Percentiles rank a stretch among this genome's conserved stretches.
These are phyloP conservation scores for Ommatoiulus sabulosus DNA, from an alignment of 2,888 invertebrate species.

Conservation along the genomic window DNA sequence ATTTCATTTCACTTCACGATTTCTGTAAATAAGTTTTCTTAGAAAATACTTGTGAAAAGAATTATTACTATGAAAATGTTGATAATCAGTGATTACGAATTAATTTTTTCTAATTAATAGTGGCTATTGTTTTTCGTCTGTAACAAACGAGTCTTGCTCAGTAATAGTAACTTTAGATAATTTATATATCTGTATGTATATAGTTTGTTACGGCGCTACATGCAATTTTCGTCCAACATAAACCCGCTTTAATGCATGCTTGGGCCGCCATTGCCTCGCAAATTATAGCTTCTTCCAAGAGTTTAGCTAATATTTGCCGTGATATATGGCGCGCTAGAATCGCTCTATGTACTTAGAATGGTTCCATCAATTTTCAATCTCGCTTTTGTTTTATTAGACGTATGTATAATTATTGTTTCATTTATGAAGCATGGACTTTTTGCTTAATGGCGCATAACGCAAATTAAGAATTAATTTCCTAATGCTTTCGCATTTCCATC, in stretches of 20 bases:
- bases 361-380: slow-evolving; percentile 47
- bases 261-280: background rate
- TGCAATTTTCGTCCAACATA: background rate
- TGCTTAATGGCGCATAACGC: slow-evolving; percentile 39
- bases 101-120: no score
- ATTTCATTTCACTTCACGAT: no score
- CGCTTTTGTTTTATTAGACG: slow-evolving; percentile 32
- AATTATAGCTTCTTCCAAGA: slow-evolving; percentile 41
- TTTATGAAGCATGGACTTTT: slow-evolving; percentile 41
- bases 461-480: slow-evolving; percentile 48
- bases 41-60: no score
- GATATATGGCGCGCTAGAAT: background rate
- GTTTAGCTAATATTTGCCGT: slow-evolving; percentile 25
- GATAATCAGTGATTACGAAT: no score
- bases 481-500: slow-evolving; percentile 37
- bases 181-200: no score
- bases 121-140: no score
- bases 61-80: no score
- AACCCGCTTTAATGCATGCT: background rate
- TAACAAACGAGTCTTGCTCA: no score
- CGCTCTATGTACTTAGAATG: background rate
- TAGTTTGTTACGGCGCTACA: background rate
- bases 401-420: slow-evolving; percentile 41
- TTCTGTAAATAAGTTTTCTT: no score
- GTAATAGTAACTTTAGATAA: no score